phyloP scores from a whole-genome alignment of 2,888 invertebrate genomes.

The Synanthedon vespiformis region DNA sequence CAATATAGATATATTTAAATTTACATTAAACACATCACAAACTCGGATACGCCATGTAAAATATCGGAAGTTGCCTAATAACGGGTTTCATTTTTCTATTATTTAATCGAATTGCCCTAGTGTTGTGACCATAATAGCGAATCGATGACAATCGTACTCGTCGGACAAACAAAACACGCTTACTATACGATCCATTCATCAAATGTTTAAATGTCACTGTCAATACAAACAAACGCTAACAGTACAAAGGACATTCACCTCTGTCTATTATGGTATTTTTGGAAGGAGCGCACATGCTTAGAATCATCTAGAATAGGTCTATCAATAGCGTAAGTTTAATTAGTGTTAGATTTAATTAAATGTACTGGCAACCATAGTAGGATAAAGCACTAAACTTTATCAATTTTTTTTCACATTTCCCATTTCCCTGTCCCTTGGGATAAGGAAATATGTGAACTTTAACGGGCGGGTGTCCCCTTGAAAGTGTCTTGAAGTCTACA shows the following conservation, averaged over 20 bases:
- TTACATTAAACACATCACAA: too few species aligned
- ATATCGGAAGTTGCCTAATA: background rate
- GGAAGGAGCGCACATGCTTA: background rate
- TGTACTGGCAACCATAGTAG: too few species aligned
- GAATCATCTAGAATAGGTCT: background rate
- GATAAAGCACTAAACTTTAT: too few species aligned
- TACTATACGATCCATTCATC: constrained; percentile 18
- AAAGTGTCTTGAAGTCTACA: too few species aligned
- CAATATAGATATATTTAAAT: too few species aligned
- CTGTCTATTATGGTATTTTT: background rate
- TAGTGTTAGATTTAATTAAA: too few species aligned
- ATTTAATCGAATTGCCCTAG: background rate
- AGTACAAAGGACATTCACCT: background rate
- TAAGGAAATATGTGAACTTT: too few species aligned
- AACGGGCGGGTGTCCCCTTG: too few species aligned
- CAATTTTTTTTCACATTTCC: too few species aligned
- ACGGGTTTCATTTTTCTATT: background rate
- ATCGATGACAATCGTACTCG: background rate
- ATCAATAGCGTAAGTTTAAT: too few species aligned
- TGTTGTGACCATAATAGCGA: background rate
- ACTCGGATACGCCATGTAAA: background rate
- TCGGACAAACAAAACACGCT: constrained; percentile 9
- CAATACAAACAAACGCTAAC: background rate
- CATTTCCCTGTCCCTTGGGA: too few species aligned
- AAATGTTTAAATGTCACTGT: constrained; percentile 7